Evolutionary conservation across 2,888 invertebrate genomes (phyloP), one percentile per base, ranked within the genome.

Genomic region (Elaeidobius kamerunicus): DNA sequence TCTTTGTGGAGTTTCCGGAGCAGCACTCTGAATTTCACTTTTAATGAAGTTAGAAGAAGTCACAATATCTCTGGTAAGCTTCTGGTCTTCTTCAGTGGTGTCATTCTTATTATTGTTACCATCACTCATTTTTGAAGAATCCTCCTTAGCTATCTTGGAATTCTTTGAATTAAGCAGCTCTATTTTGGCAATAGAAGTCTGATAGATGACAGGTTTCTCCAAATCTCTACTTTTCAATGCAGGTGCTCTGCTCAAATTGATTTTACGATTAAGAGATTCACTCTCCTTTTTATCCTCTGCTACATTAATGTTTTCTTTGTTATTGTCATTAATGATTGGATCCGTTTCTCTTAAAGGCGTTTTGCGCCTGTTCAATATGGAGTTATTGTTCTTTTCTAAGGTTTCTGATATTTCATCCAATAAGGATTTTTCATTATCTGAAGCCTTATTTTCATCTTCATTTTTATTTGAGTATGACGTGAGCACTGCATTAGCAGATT

Each of bases 361-460:
- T 54, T 68, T 69, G 57, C 69, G 69, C 43, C 69, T 60, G 0
- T 63, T 57, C 30, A 72, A 68, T 23, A 73, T 72, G 0, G 72
- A 70, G 58, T 81, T 79, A 65, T 82, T 78, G 58, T 82, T 79
- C 61, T 83, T 81, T 67, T 84, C 83, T 56, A 86, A 73, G 1
- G 86, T 86, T 69, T 86, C 86, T 1, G 84, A 83, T 65, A 86
- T 86, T 73, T 86, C 86, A 67, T 86, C 86, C 5, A 86, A 69
- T 53, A 86, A 70, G 0, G 85, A 83, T 65, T 85, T 86, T 64
- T 86, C 85, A 64, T 72, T 73, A 49, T 71, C 74, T 17, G 71
- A 69, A 55, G 69, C 57, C 3, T 60, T 59, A 28, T 75, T 76
- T 3, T 55, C 50, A 16, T 58, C 61, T 45, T 68, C 65, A 19